Conservation (phyloP, 2,888 invertebrate species). For the Zelleria hepariella region DNA sequence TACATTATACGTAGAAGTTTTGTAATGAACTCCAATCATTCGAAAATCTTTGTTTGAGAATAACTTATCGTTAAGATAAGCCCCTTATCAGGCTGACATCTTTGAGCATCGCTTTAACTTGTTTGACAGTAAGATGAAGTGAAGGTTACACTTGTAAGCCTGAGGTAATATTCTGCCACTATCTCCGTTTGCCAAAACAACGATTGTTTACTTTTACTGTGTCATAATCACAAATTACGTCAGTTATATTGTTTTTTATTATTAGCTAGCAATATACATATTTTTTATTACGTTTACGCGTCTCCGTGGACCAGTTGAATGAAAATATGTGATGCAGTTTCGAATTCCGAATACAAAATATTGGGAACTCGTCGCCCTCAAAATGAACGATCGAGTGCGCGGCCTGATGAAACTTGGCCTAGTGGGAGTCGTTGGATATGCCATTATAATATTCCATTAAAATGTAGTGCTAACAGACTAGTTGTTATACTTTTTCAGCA, state of each 20-base stretch:
- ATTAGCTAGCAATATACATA: too few relatives aligned
- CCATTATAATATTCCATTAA: not conserved
- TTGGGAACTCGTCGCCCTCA: not conserved
- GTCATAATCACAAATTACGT: not conserved
- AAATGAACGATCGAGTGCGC: not conserved
- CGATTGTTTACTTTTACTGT: not conserved
- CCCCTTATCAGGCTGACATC: not conserved
- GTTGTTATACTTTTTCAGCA: not conserved
- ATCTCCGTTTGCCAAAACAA: constrained; percentile 3
- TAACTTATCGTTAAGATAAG: not conserved
- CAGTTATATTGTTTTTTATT: too few relatives aligned
- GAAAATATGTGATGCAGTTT: not conserved
- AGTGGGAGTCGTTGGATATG: not conserved
- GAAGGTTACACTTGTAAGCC: not conserved
- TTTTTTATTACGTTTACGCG: too few relatives aligned
- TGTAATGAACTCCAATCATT: too few relatives aligned
- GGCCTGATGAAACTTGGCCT: not conserved
- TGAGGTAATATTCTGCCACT: constrained; percentile 7
- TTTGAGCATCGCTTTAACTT: not conserved
- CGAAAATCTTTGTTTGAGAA: too few relatives aligned
- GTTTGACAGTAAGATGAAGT: constrained; percentile 2
- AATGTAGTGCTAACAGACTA: too few relatives aligned
- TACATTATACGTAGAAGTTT: too few relatives aligned
- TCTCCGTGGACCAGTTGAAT: too few relatives aligned
- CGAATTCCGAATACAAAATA: not conserved